Percentiles rank a stretch among this genome's conserved stretches.
Conservation (phyloP, 2,797 vertebrate species). For the Sciaenops ocellatus region DNA sequence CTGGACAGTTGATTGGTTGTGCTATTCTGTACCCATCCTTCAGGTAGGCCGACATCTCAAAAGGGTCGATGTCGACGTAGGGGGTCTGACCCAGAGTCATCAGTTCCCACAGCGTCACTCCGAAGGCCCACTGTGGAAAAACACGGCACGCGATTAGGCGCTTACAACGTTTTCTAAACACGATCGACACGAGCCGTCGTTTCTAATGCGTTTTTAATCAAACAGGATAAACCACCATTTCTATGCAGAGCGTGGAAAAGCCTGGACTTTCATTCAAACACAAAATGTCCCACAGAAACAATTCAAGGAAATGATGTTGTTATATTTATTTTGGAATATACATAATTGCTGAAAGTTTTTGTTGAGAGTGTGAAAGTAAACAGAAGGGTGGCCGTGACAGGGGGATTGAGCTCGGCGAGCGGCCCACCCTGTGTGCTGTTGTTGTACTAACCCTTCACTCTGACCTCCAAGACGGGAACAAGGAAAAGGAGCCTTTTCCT, state of each 20-base stretch:
- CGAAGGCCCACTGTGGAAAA: conserved; percentile 94
- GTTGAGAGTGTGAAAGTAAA: conserved; percentile 43
- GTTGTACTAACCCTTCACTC: conserved; percentile 4
- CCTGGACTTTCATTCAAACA: conserved; percentile 35
- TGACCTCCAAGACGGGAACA: conserved; percentile 7
- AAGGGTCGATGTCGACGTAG: conserved; percentile 98
- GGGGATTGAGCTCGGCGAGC: neutral
- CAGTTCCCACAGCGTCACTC: conserved; percentile 97
- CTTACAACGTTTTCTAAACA: conserved; percentile 10
- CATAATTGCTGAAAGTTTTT: conserved; percentile 37
- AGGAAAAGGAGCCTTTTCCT: conserved; percentile 20
- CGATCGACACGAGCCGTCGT: conserved; percentile 5
- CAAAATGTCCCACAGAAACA: conserved; percentile 66
- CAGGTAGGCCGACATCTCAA: conserved; percentile 99
- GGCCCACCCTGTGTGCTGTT: conserved; percentile 5
- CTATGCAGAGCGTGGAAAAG: conserved; percentile 3
- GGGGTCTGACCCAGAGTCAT: conserved; percentile 99
- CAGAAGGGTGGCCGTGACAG: neutral
- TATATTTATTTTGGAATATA: conserved; percentile 41
- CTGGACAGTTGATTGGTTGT: conserved; percentile 99
- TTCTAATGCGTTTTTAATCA: conserved; percentile 24
- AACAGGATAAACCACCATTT: conserved; percentile 28
- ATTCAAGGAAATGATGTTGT: conserved; percentile 73
- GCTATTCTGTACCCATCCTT: conserved; percentile 99
- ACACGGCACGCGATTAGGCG: conserved; percentile 27